Evolutionary conservation across 2,888 invertebrate species (phyloP).

Genomic region (Charanyca ferruginea): DNA sequence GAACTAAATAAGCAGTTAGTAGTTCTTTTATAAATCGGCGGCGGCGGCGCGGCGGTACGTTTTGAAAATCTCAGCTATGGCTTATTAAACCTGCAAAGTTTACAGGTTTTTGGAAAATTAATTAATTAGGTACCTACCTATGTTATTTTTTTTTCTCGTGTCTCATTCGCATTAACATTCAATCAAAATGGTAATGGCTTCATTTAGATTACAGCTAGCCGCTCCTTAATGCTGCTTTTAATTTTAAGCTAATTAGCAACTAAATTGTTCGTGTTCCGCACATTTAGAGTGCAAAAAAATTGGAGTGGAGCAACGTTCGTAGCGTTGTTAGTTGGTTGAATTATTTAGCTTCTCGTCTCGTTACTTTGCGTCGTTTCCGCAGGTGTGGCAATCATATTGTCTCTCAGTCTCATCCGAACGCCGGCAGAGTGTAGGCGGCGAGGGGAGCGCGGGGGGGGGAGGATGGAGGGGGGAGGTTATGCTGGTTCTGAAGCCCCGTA

Average conservation of each 20-base stretch:
- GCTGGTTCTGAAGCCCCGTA: constrained; percentile 48
- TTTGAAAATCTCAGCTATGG: constrained; percentile 36
- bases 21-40: constrained; percentile 1
- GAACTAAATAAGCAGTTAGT: background rate
- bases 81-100: constrained; percentile 25
- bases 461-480: constrained; percentile 35
- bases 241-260: constrained; percentile 58
- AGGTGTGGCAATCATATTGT: constrained; percentile 91
- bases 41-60: too few relatives aligned
- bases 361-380: constrained; percentile 89
- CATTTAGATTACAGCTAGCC: constrained; percentile 45
- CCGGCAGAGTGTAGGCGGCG: constrained; percentile 50
- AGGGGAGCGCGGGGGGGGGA: constrained; percentile 39
- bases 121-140: too few relatives aligned
- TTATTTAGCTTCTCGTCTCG: constrained; percentile 89
- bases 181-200: constrained; percentile 49
- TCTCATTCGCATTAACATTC: constrained; percentile 54
- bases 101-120: constrained; percentile 33
- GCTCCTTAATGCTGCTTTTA: constrained; percentile 42
- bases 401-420: constrained; percentile 77
- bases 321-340: constrained; percentile 82
- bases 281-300: constrained; percentile 55
- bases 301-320: constrained; percentile 75
- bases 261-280: constrained; percentile 54
- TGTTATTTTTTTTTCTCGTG: constrained; percentile 36